phyloP scores from a whole-genome alignment of 2,888 invertebrate genomes.

The Drosophila glabriapex region DNA sequence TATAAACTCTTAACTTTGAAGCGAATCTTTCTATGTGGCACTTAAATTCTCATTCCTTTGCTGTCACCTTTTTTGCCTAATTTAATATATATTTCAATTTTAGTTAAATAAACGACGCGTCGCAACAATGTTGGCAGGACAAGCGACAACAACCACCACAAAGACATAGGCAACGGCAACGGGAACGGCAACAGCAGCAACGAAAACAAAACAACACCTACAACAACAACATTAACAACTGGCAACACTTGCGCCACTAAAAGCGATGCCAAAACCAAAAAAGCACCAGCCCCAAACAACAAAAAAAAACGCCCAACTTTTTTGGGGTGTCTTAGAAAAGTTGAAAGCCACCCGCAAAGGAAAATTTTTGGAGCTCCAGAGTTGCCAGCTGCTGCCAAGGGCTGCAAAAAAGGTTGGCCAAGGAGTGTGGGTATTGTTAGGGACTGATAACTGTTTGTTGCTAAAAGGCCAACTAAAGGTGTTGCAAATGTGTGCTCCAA shows the following conservation, averaged over 20 bases:
- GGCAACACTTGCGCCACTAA: conserved; percentile 50
- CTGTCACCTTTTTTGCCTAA: conserved; percentile 47
- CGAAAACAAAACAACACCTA: conserved; percentile 18
- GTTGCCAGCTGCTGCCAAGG: conserved; percentile 49
- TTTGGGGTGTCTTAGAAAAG: conserved; percentile 44
- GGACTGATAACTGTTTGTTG: conserved; percentile 22
- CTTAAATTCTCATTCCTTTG: conserved; percentile 9
- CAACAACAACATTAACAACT: conserved; percentile 32
- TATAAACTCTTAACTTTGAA: neutral
- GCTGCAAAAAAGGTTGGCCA: neutral
- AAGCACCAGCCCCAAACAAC: conserved; percentile 18
- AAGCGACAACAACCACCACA: conserved; percentile 22
- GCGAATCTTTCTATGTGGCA: neutral
- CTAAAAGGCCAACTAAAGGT: conserved; percentile 70
- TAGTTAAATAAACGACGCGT: conserved; percentile 62
- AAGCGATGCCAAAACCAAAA: conserved; percentile 29
- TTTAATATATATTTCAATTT: conserved; percentile 76
- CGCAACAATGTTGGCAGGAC: conserved; percentile 29
- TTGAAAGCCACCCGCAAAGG: conserved; percentile 51
- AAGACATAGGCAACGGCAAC: conserved; percentile 25
- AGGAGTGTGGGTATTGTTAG: neutral
- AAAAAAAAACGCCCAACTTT: conserved; percentile 34
- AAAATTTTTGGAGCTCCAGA: conserved; percentile 42
- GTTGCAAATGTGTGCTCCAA: conserved; percentile 63
- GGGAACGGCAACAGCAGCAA: conserved; percentile 13